phyloP scores from a whole-genome alignment of 2,797 vertebrate genomes.

The Pangasius krempfi region DNA sequence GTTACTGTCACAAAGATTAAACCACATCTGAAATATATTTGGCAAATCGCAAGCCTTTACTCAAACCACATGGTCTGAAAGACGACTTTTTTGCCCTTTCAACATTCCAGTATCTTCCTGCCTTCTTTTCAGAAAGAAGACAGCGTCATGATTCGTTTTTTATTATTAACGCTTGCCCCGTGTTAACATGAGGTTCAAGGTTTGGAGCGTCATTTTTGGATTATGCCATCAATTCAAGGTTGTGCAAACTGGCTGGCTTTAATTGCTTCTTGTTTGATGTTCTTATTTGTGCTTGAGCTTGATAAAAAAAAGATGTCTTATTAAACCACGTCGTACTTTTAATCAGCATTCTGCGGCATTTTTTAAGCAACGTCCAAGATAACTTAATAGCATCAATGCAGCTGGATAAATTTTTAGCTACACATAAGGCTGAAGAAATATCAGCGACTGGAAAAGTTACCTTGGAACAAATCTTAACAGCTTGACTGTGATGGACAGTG shows the following conservation, averaged over 20 bases:
- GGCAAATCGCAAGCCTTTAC: constrained; percentile 68
- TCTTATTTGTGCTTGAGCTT: constrained; percentile 2
- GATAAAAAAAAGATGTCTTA: constrained; percentile 28
- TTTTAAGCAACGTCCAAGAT: not conserved
- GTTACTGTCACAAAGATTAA: constrained; percentile 70
- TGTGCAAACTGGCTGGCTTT: constrained; percentile 17
- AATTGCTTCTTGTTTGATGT: constrained; percentile 29
- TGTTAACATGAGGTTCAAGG: constrained; percentile 50
- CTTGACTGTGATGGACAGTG: constrained; percentile 32
- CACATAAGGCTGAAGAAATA: not conserved
- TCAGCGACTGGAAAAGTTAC: not conserved
- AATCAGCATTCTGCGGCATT: not conserved
- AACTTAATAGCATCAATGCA: not conserved
- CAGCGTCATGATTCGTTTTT: constrained; percentile 59
- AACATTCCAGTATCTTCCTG: constrained; percentile 67
- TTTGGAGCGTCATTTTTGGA: constrained; percentile 24
- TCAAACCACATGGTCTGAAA: constrained; percentile 71
- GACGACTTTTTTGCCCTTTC: constrained; percentile 7
- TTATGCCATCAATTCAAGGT: constrained; percentile 25
- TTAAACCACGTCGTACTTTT: not conserved
- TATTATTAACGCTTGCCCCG: constrained; percentile 53
- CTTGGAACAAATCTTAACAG: not conserved
- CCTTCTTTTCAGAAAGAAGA: constrained; percentile 63
- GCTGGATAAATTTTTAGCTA: not conserved
- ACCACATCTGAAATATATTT: constrained; percentile 79